Percentiles rank a stretch among this genome's conserved stretches.
phyloP scores from a whole-genome alignment of 30 jellyfish, hydroid and myxozoan species.

The Rhopilema esculentum region DNA sequence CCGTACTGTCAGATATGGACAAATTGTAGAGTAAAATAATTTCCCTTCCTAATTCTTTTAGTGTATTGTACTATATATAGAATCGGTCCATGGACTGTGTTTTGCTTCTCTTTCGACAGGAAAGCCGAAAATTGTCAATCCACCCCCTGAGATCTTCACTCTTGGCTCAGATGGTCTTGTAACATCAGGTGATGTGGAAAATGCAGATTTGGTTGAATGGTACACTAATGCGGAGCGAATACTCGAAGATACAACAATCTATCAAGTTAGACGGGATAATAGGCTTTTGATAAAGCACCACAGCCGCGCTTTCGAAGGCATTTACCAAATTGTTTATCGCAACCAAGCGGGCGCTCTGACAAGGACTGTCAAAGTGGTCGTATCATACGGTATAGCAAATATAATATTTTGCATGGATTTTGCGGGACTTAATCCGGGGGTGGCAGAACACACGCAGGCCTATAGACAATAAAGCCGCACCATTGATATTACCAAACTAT shows the following conservation, averaged over 20 bases:
- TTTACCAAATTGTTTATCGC: slow-evolving; percentile 48
- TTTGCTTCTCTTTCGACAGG: slow-evolving; percentile 14
- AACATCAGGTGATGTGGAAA: slow-evolving; percentile 25
- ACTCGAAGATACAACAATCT: neutral
- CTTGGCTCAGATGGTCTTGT: slow-evolving; percentile 39
- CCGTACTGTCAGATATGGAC: no score
- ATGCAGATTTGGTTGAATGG: slow-evolving; percentile 40
- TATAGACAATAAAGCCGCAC: no score
- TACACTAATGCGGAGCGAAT: slow-evolving; percentile 65
- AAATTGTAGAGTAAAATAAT: no score
- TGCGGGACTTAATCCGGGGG: no score
- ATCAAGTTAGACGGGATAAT: slow-evolving; percentile 8
- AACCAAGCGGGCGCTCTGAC: slow-evolving; percentile 38
- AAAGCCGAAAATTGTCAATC: slow-evolving; percentile 37
- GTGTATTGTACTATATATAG: no score
- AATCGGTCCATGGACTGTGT: no score
- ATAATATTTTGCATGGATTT: neutral
- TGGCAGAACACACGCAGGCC: no score
- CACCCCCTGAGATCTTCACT: slow-evolving; percentile 11
- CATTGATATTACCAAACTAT: no score
- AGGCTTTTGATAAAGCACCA: slow-evolving; percentile 1
- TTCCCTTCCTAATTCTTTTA: no score
- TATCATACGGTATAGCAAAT: slow-evolving; percentile 19
- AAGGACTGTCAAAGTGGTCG: slow-evolving; percentile 50
- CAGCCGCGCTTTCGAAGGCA: slow-evolving; percentile 39